Conservation (phyloP, 2,113 vertebrate genomes). For the Anser brachyrhynchus region DNA sequence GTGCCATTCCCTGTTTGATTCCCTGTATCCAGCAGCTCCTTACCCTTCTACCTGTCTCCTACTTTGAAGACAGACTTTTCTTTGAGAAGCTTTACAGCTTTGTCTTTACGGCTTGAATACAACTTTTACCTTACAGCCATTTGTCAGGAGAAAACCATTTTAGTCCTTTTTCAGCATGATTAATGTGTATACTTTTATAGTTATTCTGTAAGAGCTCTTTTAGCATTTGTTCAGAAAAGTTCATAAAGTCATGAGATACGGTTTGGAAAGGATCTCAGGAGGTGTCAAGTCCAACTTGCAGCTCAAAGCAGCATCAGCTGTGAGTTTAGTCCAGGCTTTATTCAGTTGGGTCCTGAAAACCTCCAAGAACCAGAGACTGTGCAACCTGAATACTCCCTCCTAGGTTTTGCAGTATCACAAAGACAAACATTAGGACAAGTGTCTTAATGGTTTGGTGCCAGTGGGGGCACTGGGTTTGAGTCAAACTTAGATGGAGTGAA, state of each 20-base stretch:
- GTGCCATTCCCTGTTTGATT: not conserved
- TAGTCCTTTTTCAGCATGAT: not conserved
- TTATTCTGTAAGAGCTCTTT: not conserved
- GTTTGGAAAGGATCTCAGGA: not conserved
- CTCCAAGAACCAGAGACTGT: not conserved
- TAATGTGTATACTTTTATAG: not conserved
- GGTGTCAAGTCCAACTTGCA: not conserved
- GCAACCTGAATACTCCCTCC: not conserved
- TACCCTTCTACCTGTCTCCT: not conserved
- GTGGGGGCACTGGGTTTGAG: too few relatives aligned
- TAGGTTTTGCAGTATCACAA: not conserved
- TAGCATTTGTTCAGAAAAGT: not conserved
- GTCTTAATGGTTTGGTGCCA: not conserved
- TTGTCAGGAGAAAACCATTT: not conserved
- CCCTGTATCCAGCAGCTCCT: not conserved
- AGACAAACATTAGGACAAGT: not conserved
- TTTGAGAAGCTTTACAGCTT: not conserved
- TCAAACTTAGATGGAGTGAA: not conserved
- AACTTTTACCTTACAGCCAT: not conserved
- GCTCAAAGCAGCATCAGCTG: not conserved
- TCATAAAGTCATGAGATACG: not conserved
- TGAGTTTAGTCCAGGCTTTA: not conserved
- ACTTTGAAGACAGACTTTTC: not conserved
- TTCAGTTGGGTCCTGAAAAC: not conserved
- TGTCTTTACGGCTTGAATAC: not conserved